Evolutionary conservation across 2,888 invertebrate species (phyloP).

Genomic region (Subacronicta megacephala): DNA sequence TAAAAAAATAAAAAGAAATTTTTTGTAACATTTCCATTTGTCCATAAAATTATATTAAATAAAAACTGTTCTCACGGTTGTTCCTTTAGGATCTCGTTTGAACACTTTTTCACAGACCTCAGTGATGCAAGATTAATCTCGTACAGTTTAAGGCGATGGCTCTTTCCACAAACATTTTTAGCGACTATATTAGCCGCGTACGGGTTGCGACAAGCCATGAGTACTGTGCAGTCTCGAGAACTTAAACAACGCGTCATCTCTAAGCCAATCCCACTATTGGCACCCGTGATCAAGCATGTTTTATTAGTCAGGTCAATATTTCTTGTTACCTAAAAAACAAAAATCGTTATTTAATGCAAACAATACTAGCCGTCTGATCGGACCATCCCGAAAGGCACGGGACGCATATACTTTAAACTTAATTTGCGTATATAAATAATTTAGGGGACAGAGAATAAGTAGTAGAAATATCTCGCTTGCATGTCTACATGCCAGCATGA

Average conservation of each 20-base stretch:
- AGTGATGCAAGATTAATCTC: conserved; percentile 80
- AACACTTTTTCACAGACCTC: conserved; percentile 75
- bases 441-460: too few species aligned
- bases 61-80: conserved; percentile 17
- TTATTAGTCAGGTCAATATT: conserved; percentile 95
- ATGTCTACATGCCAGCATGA: too few species aligned
- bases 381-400: too few species aligned
- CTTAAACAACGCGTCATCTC: conserved; percentile 96
- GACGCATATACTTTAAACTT: too few species aligned
- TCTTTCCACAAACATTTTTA: conserved; percentile 64
- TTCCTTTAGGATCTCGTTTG: conserved; percentile 65
- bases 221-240: conserved; percentile 94
- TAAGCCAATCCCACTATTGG: conserved; percentile 97
- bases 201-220: conserved; percentile 95
- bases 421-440: too few species aligned
- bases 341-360: neutral
- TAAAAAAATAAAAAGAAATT: conserved; percentile 66
- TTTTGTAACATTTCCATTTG: neutral
- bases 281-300: conserved; percentile 97
- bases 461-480: too few species aligned
- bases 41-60: neutral
- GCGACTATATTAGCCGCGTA: conserved; percentile 88
- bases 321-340: conserved; percentile 90
- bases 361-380: too few species aligned
- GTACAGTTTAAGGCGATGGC: conserved; percentile 65